phyloP scores from a whole-genome alignment of 2,797 vertebrate genomes.

The Sebastes itinus region DNA sequence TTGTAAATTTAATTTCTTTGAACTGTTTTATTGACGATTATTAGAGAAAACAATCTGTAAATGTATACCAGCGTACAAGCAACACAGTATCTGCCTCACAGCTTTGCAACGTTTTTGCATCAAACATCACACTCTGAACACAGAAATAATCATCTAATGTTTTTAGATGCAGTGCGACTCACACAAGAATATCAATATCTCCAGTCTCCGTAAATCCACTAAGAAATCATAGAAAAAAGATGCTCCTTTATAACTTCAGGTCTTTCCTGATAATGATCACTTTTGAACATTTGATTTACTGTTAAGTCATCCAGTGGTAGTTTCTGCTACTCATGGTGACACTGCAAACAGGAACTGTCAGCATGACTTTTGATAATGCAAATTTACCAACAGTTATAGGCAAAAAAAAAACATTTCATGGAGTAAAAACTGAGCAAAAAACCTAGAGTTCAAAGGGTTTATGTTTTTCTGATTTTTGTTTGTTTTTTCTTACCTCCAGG shows the following conservation, averaged over 20 bases:
- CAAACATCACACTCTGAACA: not conserved
- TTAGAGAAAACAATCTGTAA: not conserved
- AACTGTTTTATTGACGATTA: not conserved
- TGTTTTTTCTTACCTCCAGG: constrained; percentile 73
- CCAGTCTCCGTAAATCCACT: not conserved
- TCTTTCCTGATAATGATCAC: not conserved
- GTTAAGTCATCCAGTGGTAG: not conserved
- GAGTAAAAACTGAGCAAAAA: not conserved
- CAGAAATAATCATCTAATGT: not conserved
- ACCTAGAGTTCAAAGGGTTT: not conserved
- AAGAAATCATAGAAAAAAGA: not conserved
- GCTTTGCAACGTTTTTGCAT: not conserved
- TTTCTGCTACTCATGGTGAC: not conserved
- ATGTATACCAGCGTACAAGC: no score
- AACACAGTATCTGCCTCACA: not conserved
- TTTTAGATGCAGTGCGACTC: not conserved
- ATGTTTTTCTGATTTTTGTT: not conserved
- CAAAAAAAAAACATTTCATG: not conserved
- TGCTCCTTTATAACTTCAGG: not conserved
- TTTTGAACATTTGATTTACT: not conserved
- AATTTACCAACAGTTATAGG: not conserved
- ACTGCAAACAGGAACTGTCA: not conserved
- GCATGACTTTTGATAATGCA: not conserved
- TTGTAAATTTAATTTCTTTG: not conserved
- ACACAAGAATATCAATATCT: not conserved